Evolutionary conservation across 2,888 invertebrate species (phyloP), one percentile per base, ranked within the genome.

Genomic region (Allophyes oxyacanthae): DNA sequence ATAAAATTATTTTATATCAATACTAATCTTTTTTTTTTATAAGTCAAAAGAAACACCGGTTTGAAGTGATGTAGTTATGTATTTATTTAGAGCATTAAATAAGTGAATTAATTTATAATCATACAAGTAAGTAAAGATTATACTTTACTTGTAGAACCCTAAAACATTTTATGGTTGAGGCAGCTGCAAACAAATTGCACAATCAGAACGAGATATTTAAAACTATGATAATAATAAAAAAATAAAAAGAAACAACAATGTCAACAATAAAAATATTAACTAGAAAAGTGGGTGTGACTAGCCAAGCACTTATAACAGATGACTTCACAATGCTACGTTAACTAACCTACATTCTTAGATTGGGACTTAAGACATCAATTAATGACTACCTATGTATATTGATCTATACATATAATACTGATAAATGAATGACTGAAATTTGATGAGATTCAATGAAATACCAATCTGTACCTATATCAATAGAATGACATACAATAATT

Each of bases 11-110:
- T 68, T 77, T 57, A 69, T 58, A 57, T 71, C 48, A 64, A 60
- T 51, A 55, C 38, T 53, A 36, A 53, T 68, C n/a, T n/a, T 42
- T 67, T 32, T 63, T 65, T 73, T 62, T 28, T 61, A 9, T 40
- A 54, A 46, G 34, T 30, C 25, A 74, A 76, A 77, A 64, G 70
- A 76, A 76, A 76, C 66, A 70, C 62, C 59, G 45, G 48, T 54
- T 65, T 58, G 64, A 75, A 69, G 77, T 77, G 72, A 76, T 72
- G 75, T 69, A 71, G 60, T 63, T 42, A 70, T 87, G 82, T 85
- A 82, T 85, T 87, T 91, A 91, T 92, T 88, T 86, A 91, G 89
- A 91, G 79, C 71, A 80, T 81, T 77, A 77, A 71, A 73, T 73
- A 64, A 67, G 74, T 75, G 64, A 76, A 70, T 66, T 52, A 56